Base-by-base conservation (phyloP, 1,140 invertebrate genomes). In the Nasonia longicornis region DNA sequence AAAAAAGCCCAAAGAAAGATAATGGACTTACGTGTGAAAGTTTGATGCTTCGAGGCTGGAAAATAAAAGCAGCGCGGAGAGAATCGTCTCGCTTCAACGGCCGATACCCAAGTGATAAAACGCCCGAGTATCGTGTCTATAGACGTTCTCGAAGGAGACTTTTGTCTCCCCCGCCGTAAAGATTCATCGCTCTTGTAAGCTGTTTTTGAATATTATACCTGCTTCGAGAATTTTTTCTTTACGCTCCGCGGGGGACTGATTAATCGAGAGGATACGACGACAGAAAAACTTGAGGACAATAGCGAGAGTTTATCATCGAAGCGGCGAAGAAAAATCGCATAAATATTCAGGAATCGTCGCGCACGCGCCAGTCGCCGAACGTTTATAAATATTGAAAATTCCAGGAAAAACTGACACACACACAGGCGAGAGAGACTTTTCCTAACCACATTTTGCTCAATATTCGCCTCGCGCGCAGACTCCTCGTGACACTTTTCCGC, bases 61-160 rank as follows among this genome's bases (percentile, higher is more conserved):
- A 48, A 81, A 77, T 77, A 71, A 77, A 77, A 71, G 22, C 45
- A 29, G 45, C 3, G 38, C 29, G 73, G 26, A 26, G 26, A 26
- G 26, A 63, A 81, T 76, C 48, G 45, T 81, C 42, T 75, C 64
- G 20, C 22, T 72, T 29, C 14, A 48, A 66, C 12, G n/a, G 10
- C 35, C 26, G 52, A 77, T 77, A 81, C 70, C 38, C 38, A 73
- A 72, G 80, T 77, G 58, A 81, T 76, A 81, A 81, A 73, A n/a
- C 12, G 31, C 3, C 31, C 4, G 31, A 35, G 31, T 35, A 35
- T 35, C 26, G 35, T 16, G 8, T 8, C 45, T 69, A 76, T 26
- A 2, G 10, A 64, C 63, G 52, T 79, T 72, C 35, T 7, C 16
- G 42, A 16, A 48, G 2, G 20, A 7, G 3, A 38, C 48, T 63